Percentiles rank a stretch among this genome's conserved stretches.
Evolutionary conservation across 2,113 vertebrate genomes (phyloP).

Genomic region (Barbus barbus): DNA sequence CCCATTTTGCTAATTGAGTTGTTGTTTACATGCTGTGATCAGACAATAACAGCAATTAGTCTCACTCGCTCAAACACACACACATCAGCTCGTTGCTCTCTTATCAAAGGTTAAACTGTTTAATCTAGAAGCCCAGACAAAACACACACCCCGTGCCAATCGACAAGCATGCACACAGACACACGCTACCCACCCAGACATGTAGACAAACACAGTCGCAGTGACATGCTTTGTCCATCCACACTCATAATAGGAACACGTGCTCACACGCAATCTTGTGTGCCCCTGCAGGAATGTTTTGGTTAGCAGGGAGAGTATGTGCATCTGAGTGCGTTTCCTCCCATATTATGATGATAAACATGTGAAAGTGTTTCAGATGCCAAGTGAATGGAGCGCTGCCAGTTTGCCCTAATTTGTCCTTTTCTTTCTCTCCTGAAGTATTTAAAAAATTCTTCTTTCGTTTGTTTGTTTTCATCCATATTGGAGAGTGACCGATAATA

Average conservation of each 20-base stretch:
- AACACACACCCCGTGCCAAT: constrained; percentile 29
- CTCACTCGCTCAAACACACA: constrained; percentile 13
- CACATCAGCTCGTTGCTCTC: constrained; percentile 1
- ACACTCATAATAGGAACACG: constrained; percentile 51
- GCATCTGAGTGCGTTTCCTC: constrained; percentile 60
- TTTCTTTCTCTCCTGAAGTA: constrained; percentile 1
- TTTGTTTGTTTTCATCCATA: neutral
- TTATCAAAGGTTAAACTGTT: constrained; percentile 42
- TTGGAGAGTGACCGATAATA: neutral
- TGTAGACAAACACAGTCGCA: constrained; percentile 37
- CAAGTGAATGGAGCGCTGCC: constrained; percentile 58
- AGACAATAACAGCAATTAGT: constrained; percentile 48
- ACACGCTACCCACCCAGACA: constrained; percentile 17
- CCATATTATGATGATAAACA: constrained; percentile 63
- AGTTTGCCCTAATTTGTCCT: neutral
- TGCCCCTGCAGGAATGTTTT: constrained; percentile 36
- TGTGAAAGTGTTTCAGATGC: constrained; percentile 62
- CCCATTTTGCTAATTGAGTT: constrained; percentile 31
- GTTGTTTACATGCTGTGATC: constrained; percentile 46
- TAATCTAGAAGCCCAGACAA: constrained; percentile 51
- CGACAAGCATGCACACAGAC: constrained; percentile 14
- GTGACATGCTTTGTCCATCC: constrained; percentile 33
- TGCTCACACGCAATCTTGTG: constrained; percentile 27
- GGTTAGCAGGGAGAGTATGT: constrained; percentile 17
- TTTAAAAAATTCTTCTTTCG: neutral